Evolutionary conservation across 2,113 vertebrate genomes (phyloP).

Genomic region (Setophaga coronata): DNA sequence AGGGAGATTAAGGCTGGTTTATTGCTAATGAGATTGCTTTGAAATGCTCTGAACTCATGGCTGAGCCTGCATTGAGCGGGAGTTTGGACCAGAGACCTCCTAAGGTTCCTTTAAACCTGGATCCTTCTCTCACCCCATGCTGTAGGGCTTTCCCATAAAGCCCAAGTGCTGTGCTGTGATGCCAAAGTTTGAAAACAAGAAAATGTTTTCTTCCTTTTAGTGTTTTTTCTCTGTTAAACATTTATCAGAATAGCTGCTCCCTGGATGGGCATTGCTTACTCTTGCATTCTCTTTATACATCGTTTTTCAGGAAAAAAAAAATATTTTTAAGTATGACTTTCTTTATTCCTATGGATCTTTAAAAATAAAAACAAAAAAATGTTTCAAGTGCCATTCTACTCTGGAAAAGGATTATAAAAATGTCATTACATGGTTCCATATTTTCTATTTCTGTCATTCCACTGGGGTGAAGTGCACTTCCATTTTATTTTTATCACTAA

Average conservation of each 20-base stretch:
- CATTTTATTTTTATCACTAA: constrained; percentile 42
- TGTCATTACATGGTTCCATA: background rate
- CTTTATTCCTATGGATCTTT: constrained; percentile 11
- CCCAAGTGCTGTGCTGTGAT: background rate
- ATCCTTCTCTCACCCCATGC: background rate
- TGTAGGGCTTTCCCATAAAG: background rate
- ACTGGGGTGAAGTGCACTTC: background rate
- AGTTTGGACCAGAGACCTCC: background rate
- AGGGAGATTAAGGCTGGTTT: background rate
- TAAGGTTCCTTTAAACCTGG: background rate
- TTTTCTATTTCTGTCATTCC: constrained; percentile 23
- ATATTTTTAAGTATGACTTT: background rate
- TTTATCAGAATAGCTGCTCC: background rate
- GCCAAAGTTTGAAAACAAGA: background rate
- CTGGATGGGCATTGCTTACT: background rate
- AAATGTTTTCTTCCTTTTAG: background rate
- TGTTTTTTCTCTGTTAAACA: background rate
- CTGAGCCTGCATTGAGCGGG: background rate
- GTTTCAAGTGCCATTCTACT: background rate
- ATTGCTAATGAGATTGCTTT: background rate
- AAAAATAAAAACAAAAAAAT: background rate
- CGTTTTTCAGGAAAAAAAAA: background rate
- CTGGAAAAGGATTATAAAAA: constrained; percentile 10
- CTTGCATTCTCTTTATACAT: background rate
- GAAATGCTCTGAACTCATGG: background rate